Percentiles rank a stretch among this genome's conserved stretches.
phyloP scores from a whole-genome alignment of 2,888 invertebrate genomes.

The Cyrtodaria siliqua region DNA sequence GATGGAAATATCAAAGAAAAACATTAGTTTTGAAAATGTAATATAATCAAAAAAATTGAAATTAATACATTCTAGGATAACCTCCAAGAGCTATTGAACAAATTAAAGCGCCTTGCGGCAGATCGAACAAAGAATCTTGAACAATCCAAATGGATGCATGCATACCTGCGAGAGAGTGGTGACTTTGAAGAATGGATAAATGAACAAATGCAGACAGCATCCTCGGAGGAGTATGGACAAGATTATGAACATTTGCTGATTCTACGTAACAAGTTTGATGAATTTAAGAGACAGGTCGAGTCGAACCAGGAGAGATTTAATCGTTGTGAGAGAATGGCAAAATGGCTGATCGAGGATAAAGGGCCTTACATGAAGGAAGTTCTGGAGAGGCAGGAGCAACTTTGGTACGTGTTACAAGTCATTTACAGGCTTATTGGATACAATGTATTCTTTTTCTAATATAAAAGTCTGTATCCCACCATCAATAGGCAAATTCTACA shows the following conservation, averaged over 20 bases:
- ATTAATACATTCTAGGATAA: too few relatives aligned
- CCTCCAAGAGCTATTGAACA: conserved; percentile 89
- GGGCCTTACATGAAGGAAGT: conserved; percentile 95
- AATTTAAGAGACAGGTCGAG: conserved; percentile 92
- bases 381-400: conserved; percentile 93
- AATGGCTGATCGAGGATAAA: conserved; percentile 89
- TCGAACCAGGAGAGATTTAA: conserved; percentile 95
- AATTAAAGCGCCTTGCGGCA: conserved; percentile 92
- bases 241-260: conserved; percentile 97
- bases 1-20: too few relatives aligned
- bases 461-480: too few relatives aligned
- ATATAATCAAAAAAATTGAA: too few relatives aligned
- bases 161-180: conserved; percentile 88
- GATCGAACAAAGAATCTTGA: conserved; percentile 94
- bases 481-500: too few relatives aligned
- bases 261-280: conserved; percentile 94
- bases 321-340: conserved; percentile 88
- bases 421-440: neutral
- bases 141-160: conserved; percentile 94
- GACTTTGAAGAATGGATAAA: conserved; percentile 98
- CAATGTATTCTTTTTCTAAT: too few relatives aligned
- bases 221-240: conserved; percentile 98
- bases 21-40: too few relatives aligned
- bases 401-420: conserved; percentile 89
- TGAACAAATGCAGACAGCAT: conserved; percentile 95